Evolutionary conservation across 1,140 invertebrate genomes (phyloP).

Genomic region (Phocides pigmalion): DNA sequence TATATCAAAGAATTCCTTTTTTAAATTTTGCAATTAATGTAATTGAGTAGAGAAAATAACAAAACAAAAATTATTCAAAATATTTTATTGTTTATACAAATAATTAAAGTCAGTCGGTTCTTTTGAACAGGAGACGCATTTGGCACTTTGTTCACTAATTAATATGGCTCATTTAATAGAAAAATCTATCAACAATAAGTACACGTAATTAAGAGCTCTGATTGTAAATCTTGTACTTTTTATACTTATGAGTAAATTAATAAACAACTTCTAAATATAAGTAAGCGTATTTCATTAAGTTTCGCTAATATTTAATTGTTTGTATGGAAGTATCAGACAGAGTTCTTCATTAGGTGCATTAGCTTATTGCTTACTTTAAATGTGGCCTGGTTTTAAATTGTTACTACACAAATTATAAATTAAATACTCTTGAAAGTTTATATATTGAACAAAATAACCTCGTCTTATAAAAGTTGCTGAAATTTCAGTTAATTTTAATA

Average conservation of each 20-base stretch:
- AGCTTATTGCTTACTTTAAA: background rate
- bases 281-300: constrained; percentile 23
- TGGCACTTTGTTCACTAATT: constrained; percentile 81
- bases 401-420: background rate
- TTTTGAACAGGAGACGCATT: constrained; percentile 81
- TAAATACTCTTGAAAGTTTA: background rate
- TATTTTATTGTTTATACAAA: constrained; percentile 32
- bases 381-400: background rate
- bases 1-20: too few species aligned
- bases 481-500: constrained; percentile 15
- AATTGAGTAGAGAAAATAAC: too few species aligned
- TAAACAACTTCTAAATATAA: constrained; percentile 12
- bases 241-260: constrained; percentile 5
- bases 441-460: constrained; percentile 4
- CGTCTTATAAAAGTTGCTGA: background rate
- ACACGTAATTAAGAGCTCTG: constrained; percentile 41
- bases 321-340: constrained; percentile 4
- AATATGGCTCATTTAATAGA: constrained; percentile 69
- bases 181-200: constrained; percentile 33
- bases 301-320: constrained; percentile 14
- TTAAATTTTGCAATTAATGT: too few species aligned
- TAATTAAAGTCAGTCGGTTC: constrained; percentile 80
- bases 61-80: constrained; percentile 5
- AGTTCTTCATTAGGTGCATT: constrained; percentile 12
- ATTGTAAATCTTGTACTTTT: constrained; percentile 22